Evolutionary conservation across 2,797 vertebrate genomes (phyloP).

Genomic region (Dryobates pubescens): DNA sequence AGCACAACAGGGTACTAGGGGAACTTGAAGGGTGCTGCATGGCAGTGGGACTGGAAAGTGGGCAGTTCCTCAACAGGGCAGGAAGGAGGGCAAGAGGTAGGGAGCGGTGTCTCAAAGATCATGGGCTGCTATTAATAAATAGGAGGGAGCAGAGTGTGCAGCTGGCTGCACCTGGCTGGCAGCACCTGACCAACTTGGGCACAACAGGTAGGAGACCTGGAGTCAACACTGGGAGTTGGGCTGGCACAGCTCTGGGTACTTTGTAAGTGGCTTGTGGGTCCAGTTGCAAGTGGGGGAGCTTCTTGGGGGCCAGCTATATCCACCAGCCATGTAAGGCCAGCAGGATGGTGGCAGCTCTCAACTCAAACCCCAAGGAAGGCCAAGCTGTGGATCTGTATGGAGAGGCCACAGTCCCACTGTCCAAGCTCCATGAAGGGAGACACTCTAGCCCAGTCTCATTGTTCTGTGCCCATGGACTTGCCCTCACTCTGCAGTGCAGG

Average conservation of each 20-base stretch:
- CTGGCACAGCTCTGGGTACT: not conserved
- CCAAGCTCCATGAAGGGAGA: not conserved
- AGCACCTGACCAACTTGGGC: not conserved
- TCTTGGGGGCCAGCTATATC: accelerated
- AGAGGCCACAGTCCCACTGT: accelerated
- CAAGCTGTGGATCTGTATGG: not conserved
- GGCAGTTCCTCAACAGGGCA: not conserved
- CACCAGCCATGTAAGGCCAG: accelerated
- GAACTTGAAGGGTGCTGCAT: accelerated
- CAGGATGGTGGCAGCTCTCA: not conserved
- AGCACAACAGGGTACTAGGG: no score
- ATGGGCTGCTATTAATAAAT: not conserved
- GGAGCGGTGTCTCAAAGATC: constrained; percentile 59
- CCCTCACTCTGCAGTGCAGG: not conserved
- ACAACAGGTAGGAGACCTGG: not conserved
- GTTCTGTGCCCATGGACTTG: not conserved
- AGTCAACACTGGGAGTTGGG: not conserved
- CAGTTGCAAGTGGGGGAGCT: not conserved
- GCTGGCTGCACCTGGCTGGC: not conserved
- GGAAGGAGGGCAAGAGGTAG: not conserved
- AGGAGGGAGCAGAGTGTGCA: not conserved
- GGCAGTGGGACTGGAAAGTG: accelerated
- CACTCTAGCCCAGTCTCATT: not conserved
- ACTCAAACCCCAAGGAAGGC: not conserved
- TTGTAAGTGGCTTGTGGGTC: accelerated